A percentile compares a stretch with the other conserved stretches of the same genome.
These are phyloP conservation scores for Dryadula phaetusa DNA, from an alignment of 2,888 invertebrate species.

Conservation along the genomic window DNA sequence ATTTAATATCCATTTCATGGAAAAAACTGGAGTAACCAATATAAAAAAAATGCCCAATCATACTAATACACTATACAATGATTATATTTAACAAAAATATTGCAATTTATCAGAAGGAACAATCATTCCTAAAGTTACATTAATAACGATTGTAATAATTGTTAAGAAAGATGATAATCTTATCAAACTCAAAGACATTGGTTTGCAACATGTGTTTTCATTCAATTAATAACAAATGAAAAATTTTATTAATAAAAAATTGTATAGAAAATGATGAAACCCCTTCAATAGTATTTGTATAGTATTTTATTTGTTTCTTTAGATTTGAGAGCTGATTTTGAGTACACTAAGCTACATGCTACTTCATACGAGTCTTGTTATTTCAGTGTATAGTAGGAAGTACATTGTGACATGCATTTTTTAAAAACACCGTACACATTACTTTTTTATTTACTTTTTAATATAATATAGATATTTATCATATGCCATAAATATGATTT, in stretches of 20 bases:
- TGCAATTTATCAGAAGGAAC: background rate
- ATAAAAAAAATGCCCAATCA: conserved; percentile 13
- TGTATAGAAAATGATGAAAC: background rate
- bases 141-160: background rate
- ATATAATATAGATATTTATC: too few relatives aligned
- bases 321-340: background rate
- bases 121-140: background rate
- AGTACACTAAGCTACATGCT: background rate
- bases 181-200: background rate
- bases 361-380: background rate
- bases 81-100: background rate
- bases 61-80: conserved; percentile 4
- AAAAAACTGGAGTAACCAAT: conserved; percentile 1
- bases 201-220: background rate
- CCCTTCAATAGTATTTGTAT: background rate
- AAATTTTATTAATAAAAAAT: background rate
- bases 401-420: conserved; percentile 11
- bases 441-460: too few relatives aligned
- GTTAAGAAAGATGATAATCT: background rate
- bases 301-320: background rate
- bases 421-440: background rate
- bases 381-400: conserved; percentile 17
- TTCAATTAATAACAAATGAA: background rate
- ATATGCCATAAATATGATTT: too few relatives aligned
- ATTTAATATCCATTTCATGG: conserved; percentile 4